Percentiles rank a stretch among this genome's conserved stretches.
phyloP scores from a whole-genome alignment of 2,888 invertebrate species.

The Andrena haemorrhoa region DNA sequence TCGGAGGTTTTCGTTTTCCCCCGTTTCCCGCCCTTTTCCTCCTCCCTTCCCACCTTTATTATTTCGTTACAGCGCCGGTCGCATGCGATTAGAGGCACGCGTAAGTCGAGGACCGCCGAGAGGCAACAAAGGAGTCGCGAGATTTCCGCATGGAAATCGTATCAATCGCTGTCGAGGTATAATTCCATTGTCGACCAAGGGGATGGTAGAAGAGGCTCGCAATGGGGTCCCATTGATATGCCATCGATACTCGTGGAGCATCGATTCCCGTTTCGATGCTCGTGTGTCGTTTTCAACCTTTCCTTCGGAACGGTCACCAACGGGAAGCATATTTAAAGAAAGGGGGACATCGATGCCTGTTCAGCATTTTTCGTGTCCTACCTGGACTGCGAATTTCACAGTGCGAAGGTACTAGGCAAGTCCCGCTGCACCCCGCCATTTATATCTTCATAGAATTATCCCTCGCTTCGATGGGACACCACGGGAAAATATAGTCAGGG shows the following conservation, averaged over 20 bases:
- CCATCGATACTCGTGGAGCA: constrained; percentile 68
- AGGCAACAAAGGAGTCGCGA: constrained; percentile 66
- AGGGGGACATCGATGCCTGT: constrained; percentile 51
- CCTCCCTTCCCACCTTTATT: constrained; percentile 49
- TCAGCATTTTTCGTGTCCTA: constrained; percentile 38
- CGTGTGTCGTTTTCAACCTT: constrained; percentile 27
- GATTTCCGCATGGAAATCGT: constrained; percentile 74
- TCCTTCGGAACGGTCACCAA: constrained; percentile 57
- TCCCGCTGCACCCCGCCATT: neutral
- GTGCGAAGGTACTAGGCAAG: neutral
- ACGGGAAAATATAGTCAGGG: neutral
- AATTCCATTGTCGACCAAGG: constrained; percentile 65
- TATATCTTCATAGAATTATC: neutral
- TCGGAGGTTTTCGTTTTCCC: constrained; percentile 52
- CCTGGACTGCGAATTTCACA: neutral
- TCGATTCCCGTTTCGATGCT: constrained; percentile 46
- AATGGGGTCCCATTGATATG: constrained; percentile 68
- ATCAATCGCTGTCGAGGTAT: constrained; percentile 81
- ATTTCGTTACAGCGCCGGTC: constrained; percentile 50
- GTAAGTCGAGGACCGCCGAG: constrained; percentile 48
- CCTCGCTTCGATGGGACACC: neutral
- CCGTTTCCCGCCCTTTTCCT: constrained; percentile 35
- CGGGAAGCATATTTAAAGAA: constrained; percentile 40
- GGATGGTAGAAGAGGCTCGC: constrained; percentile 42
- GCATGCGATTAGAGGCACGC: constrained; percentile 44